phyloP scores from a whole-genome alignment of 2,797 vertebrate species.

The Neosilurus hyrtlii region DNA sequence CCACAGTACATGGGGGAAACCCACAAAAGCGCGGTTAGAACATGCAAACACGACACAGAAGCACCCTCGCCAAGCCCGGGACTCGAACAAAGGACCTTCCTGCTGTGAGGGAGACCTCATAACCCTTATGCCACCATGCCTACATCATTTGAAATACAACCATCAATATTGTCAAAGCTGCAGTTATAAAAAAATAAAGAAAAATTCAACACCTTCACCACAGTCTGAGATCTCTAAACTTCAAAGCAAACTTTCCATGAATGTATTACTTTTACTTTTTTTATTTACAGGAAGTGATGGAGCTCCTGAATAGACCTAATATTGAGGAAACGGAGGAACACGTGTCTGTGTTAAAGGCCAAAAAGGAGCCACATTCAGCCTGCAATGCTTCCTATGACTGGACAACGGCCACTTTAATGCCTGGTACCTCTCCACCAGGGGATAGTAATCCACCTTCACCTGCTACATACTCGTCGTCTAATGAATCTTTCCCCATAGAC shows the following conservation, averaged over 20 bases:
- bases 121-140: too few species aligned
- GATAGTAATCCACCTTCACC: background rate
- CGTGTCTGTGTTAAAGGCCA: slow-evolving; percentile 3
- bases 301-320: background rate
- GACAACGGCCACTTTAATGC: background rate
- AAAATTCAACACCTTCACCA: too few species aligned
- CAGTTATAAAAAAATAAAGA: background rate
- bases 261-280: background rate
- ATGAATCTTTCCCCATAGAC: background rate
- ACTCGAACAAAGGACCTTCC: too few species aligned
- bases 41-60: too few species aligned
- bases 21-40: too few species aligned
- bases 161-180: background rate
- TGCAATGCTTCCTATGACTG: background rate
- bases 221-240: too few species aligned
- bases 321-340: slow-evolving; percentile 22
- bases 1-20: too few species aligned
- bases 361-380: background rate
- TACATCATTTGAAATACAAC: background rate
- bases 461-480: background rate
- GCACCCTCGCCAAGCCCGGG: too few species aligned
- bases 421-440: too few species aligned
- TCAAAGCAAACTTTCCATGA: too few species aligned
- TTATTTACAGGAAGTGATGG: slow-evolving; percentile 15
- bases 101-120: too few species aligned